A percentile compares a stretch with the other conserved stretches of the same genome.
These are phyloP conservation scores for Sciaenops ocellatus DNA, from an alignment of 2,797 vertebrate species.

Conservation along the genomic window DNA sequence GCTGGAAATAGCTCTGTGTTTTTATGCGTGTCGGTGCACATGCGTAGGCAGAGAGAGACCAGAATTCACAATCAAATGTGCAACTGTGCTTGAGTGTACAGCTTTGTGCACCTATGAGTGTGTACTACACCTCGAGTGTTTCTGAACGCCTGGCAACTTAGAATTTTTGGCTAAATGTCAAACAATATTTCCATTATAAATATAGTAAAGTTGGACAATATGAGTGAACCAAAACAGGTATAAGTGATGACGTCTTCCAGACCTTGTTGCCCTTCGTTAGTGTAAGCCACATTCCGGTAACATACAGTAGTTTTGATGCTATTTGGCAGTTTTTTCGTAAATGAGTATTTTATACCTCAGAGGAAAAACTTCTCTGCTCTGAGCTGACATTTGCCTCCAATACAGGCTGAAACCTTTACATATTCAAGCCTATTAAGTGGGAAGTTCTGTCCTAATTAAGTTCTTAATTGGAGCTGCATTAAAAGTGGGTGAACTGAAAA, in stretches of 20 bases:
- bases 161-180: slow-evolving; percentile 1
- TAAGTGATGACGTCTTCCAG: neutral
- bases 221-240: neutral
- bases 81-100: neutral
- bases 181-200: neutral
- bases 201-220: neutral
- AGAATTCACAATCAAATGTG: slow-evolving; percentile 27
- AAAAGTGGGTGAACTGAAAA: slow-evolving; percentile 36
- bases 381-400: slow-evolving; percentile 38
- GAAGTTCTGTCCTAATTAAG: slow-evolving; percentile 28
- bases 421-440: slow-evolving; percentile 36
- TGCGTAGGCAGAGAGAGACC: slow-evolving; percentile 18
- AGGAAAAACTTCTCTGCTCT: slow-evolving; percentile 22
- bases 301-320: neutral
- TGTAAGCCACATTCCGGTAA: neutral
- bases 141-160: neutral
- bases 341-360: slow-evolving; percentile 18
- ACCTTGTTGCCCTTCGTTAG: slow-evolving; percentile 4
- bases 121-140: neutral
- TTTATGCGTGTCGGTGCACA: slow-evolving; percentile 15
- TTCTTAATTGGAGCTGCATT: slow-evolving; percentile 31
- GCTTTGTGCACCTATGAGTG: too few species aligned
- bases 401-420: slow-evolving; percentile 18
- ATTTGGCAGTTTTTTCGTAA: neutral
- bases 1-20: slow-evolving; percentile 48